phyloP scores from a whole-genome alignment of 2,888 invertebrate genomes.

The Charanyca ferruginea region DNA sequence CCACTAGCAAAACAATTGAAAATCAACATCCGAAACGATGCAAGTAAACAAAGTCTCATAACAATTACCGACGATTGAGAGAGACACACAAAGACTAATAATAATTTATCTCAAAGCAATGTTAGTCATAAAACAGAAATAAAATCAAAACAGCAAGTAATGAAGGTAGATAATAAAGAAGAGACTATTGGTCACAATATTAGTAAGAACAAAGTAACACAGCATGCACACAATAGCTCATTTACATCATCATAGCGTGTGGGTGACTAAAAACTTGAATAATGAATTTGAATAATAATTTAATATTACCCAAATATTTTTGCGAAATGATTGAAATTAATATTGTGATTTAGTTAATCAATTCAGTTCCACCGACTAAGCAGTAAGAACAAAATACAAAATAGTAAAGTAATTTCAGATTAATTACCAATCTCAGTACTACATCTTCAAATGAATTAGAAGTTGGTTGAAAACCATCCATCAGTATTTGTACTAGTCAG shows the following conservation, averaged over 20 bases:
- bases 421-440: no score
- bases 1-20: no score
- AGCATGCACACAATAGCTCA: conserved; percentile 44
- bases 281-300: conserved; percentile 45
- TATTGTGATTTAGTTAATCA: conserved; percentile 5
- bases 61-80: background rate
- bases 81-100: background rate
- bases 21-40: background rate
- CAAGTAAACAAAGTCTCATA: background rate
- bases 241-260: conserved; percentile 31
- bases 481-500: no score
- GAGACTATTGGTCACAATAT: conserved; percentile 14
- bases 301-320: conserved; percentile 41
- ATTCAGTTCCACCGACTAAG: conserved; percentile 2
- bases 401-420: no score
- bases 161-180: conserved; percentile 16
- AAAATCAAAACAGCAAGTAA: conserved; percentile 10
- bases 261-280: conserved; percentile 44
- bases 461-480: background rate
- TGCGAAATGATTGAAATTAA: conserved; percentile 23
- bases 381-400: no score
- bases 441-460: no score
- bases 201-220: conserved; percentile 11
- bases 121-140: conserved; percentile 13
- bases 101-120: background rate